Percentiles rank a stretch among this genome's conserved stretches.
phyloP scores from a whole-genome alignment of 2,888 invertebrate species.

The Halictus quadricinctus region DNA sequence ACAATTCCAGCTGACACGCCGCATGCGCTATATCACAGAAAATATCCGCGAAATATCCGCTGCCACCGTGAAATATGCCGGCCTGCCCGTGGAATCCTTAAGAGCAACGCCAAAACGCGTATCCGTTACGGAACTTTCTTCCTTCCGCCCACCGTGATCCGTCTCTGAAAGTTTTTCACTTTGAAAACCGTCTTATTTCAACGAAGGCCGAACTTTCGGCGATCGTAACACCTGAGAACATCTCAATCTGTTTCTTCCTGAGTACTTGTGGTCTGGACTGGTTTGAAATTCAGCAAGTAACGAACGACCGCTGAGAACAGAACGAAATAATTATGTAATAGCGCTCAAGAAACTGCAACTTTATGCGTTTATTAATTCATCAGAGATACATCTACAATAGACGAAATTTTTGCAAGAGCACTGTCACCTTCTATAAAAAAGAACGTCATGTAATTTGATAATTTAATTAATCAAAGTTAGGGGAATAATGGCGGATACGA shows the following conservation, averaged over 20 bases:
- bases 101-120: background rate
- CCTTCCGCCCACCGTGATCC: background rate
- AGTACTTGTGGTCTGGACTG: background rate
- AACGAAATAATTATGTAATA: background rate
- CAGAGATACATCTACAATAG: background rate
- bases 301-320: background rate
- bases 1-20: background rate
- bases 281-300: background rate
- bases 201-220: background rate
- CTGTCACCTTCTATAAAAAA: no score
- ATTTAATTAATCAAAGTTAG: no score
- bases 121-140: slow-evolving; percentile 28
- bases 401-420: background rate
- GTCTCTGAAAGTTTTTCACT: background rate
- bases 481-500: no score
- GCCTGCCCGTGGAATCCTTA: no score
- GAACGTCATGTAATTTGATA: no score
- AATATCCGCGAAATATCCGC: background rate
- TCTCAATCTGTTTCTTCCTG: background rate
- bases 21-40: background rate
- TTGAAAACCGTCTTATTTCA: background rate
- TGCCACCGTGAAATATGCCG: background rate
- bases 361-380: background rate
- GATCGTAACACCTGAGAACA: slow-evolving; percentile 1
- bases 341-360: background rate